Conservation (phyloP, 2,797 vertebrate genomes). For the Esox masquinongy region DNA sequence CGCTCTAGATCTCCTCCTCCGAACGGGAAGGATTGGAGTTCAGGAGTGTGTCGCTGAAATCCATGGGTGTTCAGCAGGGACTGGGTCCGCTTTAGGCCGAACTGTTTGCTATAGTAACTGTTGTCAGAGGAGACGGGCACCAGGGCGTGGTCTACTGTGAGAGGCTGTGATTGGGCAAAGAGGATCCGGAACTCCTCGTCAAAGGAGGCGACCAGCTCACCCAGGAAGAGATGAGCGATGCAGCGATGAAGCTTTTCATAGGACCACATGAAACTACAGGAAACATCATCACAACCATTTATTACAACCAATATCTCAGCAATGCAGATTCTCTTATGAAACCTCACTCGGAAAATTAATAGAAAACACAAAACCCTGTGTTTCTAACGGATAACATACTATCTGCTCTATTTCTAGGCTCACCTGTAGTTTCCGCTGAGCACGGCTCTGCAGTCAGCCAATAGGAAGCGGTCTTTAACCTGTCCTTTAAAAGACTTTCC, state of each 20-base stretch:
- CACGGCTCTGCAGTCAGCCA: slow-evolving; percentile 93
- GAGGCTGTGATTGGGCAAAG: slow-evolving; percentile 93
- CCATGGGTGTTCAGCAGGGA: slow-evolving; percentile 78
- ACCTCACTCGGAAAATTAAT: too few species aligned
- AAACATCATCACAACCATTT: background rate
- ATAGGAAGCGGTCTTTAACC: slow-evolving; percentile 92
- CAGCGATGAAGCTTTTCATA: slow-evolving; percentile 98
- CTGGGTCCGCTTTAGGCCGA: slow-evolving; percentile 75
- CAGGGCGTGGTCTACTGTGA: slow-evolving; percentile 82
- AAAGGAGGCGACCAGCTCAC: slow-evolving; percentile 92
- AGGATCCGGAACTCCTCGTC: slow-evolving; percentile 97
- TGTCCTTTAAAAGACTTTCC: slow-evolving; percentile 97
- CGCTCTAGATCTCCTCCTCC: slow-evolving; percentile 71
- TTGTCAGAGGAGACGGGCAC: slow-evolving; percentile 65
- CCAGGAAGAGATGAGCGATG: slow-evolving; percentile 95
- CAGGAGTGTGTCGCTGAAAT: slow-evolving; percentile 71
- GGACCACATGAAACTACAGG: slow-evolving; percentile 95
- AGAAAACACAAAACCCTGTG: too few species aligned
- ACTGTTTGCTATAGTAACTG: slow-evolving; percentile 63
- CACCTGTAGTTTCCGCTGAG: slow-evolving; percentile 98
- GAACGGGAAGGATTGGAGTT: slow-evolving; percentile 73
- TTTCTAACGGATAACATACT: background rate
- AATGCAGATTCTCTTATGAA: too few species aligned
- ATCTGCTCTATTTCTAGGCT: slow-evolving; percentile 21
- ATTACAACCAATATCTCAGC: too few species aligned